These are phyloP conservation scores for Marasmarcha lunaedactyla DNA, from an alignment of 2,888 invertebrate species.

Conservation along the genomic window DNA sequence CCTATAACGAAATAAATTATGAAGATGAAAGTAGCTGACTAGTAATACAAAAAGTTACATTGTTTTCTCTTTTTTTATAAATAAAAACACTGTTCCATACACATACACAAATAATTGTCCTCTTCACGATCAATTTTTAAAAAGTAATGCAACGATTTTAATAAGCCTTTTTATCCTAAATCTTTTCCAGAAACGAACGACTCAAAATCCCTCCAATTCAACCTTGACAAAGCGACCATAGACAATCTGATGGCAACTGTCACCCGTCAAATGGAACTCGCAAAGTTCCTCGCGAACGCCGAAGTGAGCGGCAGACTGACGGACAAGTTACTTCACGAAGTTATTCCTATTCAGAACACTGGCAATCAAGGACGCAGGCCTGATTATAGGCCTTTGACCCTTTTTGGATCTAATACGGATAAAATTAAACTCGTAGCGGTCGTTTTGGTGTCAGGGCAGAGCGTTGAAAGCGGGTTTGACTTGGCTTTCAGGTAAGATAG, in stretches of 20 bases:
- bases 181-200: constrained; percentile 46
- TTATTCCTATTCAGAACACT: constrained; percentile 34
- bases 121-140: too few relatives aligned
- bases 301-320: constrained; percentile 67
- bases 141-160: too few relatives aligned
- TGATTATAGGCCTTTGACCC: constrained; percentile 70
- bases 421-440: constrained; percentile 78
- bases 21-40: too few relatives aligned
- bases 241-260: constrained; percentile 84
- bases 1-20: too few relatives aligned
- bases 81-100: too few relatives aligned
- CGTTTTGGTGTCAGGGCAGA: constrained; percentile 74
- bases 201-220: constrained; percentile 73
- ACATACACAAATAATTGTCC: too few relatives aligned
- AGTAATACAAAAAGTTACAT: too few relatives aligned
- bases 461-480: constrained; percentile 78
- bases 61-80: too few relatives aligned
- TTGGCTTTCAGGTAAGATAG: constrained; percentile 74
- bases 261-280: constrained; percentile 83
- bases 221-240: constrained; percentile 78
- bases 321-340: constrained; percentile 38
- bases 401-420: constrained; percentile 78
- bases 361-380: constrained; percentile 22
- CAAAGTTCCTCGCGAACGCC: constrained; percentile 76
- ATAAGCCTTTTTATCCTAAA: too few relatives aligned